A percentile compares a stretch with the other conserved stretches of the same genome.
These are phyloP conservation scores for Mastomys natalensis DNA, from an alignment of 2,113 vertebrate species.

Conservation along the genomic window DNA sequence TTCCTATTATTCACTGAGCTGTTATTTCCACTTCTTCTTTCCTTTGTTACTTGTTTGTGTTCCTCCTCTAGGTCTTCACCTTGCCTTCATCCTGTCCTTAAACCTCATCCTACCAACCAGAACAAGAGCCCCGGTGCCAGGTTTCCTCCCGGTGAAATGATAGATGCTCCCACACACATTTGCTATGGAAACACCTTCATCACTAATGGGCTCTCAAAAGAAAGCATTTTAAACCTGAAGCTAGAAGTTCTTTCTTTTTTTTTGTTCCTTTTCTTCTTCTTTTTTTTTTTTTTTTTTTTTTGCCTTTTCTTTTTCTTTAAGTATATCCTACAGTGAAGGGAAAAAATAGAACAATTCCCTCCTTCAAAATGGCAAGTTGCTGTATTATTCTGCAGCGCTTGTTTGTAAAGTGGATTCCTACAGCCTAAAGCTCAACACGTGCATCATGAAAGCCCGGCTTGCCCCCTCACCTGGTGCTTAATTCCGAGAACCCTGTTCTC, in stretches of 20 bases:
- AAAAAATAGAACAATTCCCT: conserved; percentile 49
- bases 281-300: conserved; percentile 47
- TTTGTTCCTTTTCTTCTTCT: too few relatives aligned
- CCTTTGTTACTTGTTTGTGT: conserved; percentile 64
- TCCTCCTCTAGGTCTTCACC: conserved; percentile 62
- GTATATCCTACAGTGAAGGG: conserved; percentile 32
- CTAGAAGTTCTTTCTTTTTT: conserved; percentile 51
- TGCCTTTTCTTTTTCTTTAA: background rate
- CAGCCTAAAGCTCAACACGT: background rate
- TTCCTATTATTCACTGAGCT: conserved; percentile 71
- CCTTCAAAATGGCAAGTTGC: conserved; percentile 26
- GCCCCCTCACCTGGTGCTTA: background rate
- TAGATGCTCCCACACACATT: conserved; percentile 72
- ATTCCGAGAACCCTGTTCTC: background rate
- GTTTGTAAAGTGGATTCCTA: background rate
- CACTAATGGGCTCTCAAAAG: conserved; percentile 75
- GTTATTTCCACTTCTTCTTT: conserved; percentile 71
- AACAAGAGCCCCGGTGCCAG: background rate
- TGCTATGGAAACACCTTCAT: conserved; percentile 80
- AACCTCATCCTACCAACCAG: background rate
- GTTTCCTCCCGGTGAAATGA: conserved; percentile 39
- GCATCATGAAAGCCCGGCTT: background rate
- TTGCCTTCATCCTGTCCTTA: conserved; percentile 68
- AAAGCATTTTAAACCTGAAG: conserved; percentile 66
- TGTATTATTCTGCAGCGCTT: background rate